Percentiles rank a stretch among this genome's conserved stretches.
phyloP scores from a whole-genome alignment of 2,113 vertebrate species.

The Geococcyx californianus region DNA sequence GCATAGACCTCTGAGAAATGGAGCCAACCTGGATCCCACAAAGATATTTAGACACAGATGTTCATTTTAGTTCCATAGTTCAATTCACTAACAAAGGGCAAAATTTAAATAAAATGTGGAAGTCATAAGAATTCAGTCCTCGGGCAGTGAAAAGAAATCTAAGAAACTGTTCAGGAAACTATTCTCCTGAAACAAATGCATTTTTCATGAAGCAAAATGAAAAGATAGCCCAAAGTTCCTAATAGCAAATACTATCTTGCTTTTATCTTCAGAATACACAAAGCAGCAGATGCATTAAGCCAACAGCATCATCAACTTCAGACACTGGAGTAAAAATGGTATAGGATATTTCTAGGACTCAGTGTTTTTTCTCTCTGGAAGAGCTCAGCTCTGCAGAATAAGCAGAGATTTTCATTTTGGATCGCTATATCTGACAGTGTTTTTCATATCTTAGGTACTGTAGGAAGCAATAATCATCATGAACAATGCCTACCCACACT shows the following conservation, averaged over 20 bases:
- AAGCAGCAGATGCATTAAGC: background rate
- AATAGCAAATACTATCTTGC: background rate
- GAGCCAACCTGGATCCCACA: background rate
- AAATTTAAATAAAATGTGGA: background rate
- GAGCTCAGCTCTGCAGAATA: background rate
- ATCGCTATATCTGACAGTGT: background rate
- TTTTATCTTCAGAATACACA: background rate
- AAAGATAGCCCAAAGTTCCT: background rate
- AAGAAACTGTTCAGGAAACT: background rate
- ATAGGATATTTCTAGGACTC: background rate
- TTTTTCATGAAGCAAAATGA: background rate
- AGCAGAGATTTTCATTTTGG: background rate
- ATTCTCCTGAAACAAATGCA: background rate
- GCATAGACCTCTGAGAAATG: background rate
- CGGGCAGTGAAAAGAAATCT: background rate
- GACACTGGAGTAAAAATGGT: background rate
- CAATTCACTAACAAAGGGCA: background rate
- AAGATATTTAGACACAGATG: background rate
- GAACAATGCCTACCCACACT: background rate
- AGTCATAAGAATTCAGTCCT: background rate
- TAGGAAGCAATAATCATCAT: background rate
- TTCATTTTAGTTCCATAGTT: background rate
- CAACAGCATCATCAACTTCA: background rate
- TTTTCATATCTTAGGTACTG: background rate
- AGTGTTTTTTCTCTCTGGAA: background rate